phyloP scores from a whole-genome alignment of 2,113 vertebrate genomes.

The Lasiurus borealis region DNA sequence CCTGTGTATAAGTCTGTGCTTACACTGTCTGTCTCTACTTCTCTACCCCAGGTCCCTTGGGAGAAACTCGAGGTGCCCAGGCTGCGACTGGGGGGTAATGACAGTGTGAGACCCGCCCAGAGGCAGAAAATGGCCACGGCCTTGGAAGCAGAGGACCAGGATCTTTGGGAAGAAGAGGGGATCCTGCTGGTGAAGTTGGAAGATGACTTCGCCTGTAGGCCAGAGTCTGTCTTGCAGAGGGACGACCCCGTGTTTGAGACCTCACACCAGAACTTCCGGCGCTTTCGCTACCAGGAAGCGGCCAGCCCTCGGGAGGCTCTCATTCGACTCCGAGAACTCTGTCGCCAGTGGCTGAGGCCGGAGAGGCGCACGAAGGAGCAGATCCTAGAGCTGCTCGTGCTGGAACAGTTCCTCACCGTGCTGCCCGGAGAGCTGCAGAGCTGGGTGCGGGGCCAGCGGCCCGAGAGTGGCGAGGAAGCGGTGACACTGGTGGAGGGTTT shows the following conservation, averaged over 20 bases:
- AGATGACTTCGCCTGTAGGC: slow-evolving; percentile 69
- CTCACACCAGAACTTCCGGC: slow-evolving; percentile 80
- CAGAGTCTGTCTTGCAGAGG: slow-evolving; percentile 64
- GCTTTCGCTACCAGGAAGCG: slow-evolving; percentile 83
- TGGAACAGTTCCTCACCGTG: slow-evolving; percentile 81
- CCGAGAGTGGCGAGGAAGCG: slow-evolving; percentile 81
- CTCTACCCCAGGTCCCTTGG: slow-evolving; percentile 57
- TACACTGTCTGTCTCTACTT: slow-evolving; percentile 7
- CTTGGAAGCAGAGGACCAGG: slow-evolving; percentile 75
- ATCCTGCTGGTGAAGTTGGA: slow-evolving; percentile 82
- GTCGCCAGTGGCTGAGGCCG: slow-evolving; percentile 80
- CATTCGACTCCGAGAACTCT: slow-evolving; percentile 79
- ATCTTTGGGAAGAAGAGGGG: slow-evolving; percentile 80
- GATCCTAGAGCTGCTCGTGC: slow-evolving; percentile 81
- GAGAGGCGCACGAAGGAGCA: slow-evolving; percentile 82
- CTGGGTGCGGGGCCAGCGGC: slow-evolving; percentile 82
- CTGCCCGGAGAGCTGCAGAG: slow-evolving; percentile 80
- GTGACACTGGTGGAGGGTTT: slow-evolving; percentile 84
- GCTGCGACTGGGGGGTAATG: neutral
- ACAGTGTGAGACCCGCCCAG: slow-evolving; percentile 47
- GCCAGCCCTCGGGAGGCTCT: slow-evolving; percentile 81
- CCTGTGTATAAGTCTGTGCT: neutral
- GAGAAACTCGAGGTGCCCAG: neutral
- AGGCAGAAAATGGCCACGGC: slow-evolving; percentile 73
- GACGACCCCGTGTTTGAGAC: slow-evolving; percentile 79